Evolutionary conservation across 2,113 vertebrate genomes (phyloP), one percentile per base, ranked within the genome.

Genomic region (Marmota flaviventris): DNA sequence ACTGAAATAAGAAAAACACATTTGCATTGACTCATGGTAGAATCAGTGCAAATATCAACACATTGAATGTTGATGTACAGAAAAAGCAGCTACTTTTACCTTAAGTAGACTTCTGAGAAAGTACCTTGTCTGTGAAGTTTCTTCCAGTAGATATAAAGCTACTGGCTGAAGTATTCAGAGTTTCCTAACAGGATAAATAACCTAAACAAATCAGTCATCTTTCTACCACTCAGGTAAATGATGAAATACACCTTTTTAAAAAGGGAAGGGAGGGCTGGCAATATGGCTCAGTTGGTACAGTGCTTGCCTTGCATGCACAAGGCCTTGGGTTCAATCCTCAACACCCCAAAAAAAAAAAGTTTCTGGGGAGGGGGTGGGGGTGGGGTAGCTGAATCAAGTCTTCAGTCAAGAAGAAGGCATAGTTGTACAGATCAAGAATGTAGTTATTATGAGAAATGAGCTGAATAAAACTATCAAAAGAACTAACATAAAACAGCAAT

Each of bases 401-500:
- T 98, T 98, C 96, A 98, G 97, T 98, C 96, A 45, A 45, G 45
- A 96, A 97, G 98, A 96, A 97, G 94, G 98, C 97, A 98, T 98
- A 98, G 96, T 94, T 98, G 96, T 98, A 98, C 95, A 98, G 96
- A 98, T 90, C 58, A 86, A 97, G 91, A 98, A 98, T 97, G 92
- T 96, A 98, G 96, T 98, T 96, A 98, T 98, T 97, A 98, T 98
- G 97, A 98, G 98, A 98, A 98, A 98, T 96, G 94, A 98, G 97
- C 85, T 98, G 96, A 98, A 98, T 97, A 98, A 98, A 98, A 98
- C 97, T 98, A 97, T 97, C 97, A 98, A 97, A 98, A 97, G 96
- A 94, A 86, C 97, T 98, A 98, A 98, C 98, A 98, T 98, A 98
- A 93, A 98, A 98, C 91, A 98, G 97, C 97, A 98, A 98, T 98